Evolutionary conservation across 2,797 vertebrate species (phyloP).

Genomic region (Nannoperca obscura): DNA sequence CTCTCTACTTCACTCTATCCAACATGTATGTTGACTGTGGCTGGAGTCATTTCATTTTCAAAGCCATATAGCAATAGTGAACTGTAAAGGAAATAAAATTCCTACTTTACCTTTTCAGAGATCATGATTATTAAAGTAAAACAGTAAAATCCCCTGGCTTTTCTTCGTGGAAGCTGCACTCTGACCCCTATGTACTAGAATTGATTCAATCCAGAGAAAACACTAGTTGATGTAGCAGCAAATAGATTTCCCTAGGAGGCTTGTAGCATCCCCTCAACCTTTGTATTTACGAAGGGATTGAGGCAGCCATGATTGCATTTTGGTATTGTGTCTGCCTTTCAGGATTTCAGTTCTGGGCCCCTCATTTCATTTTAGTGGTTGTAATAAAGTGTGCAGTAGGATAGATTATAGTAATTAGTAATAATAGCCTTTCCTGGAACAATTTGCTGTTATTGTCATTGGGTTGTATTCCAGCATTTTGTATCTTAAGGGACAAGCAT

Average conservation of each 20-base stretch:
- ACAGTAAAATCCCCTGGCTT: constrained; percentile 10
- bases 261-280: constrained; percentile 24
- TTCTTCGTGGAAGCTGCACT: constrained; percentile 1
- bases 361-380: constrained; percentile 40
- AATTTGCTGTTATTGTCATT: neutral
- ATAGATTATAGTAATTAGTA: constrained; percentile 8
- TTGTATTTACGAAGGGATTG: constrained; percentile 52
- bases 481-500: neutral
- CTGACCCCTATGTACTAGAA: constrained; percentile 10
- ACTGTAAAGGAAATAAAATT: neutral
- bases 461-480: constrained; percentile 2
- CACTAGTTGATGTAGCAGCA: constrained; percentile 2
- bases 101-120: neutral
- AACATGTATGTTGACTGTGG: neutral
- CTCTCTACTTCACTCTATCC: neutral
- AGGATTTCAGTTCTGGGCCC: constrained; percentile 50
- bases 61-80: constrained; percentile 4
- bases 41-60: neutral
- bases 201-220: constrained; percentile 23
- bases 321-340: constrained; percentile 47
- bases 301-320: constrained; percentile 54
- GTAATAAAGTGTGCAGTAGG: constrained; percentile 31
- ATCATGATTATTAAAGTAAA: neutral
- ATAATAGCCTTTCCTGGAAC: neutral
- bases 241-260: constrained; percentile 30